Base-by-base conservation (phyloP, 2,113 vertebrate species). In the Megalops atlanticus region DNA sequence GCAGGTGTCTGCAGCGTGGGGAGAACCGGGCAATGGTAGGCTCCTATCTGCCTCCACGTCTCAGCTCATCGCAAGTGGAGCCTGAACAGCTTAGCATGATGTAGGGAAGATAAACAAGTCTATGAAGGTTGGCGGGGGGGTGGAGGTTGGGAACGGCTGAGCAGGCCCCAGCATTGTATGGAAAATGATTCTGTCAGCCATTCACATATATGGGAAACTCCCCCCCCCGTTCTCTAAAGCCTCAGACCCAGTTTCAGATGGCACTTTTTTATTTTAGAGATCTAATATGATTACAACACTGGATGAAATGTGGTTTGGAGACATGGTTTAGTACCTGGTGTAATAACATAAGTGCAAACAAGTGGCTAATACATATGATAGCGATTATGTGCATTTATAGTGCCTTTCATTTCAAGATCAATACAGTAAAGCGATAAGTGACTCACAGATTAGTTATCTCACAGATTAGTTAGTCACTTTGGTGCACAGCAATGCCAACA, bases 1-100 rank as follows among this genome's bases (percentile, higher is more conserved):
- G 76, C 35, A 71, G 77, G 77, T 69, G 76, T 84, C 77, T 73
- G 83, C 87, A 82, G n/a, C 24, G 81, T 83, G 78, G 82, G 64
- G 74, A 49, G 16, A 49, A n/a, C n/a, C 11, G 64, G 85, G 80
- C 52, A 58, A 1, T 12, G 38, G 27, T 35, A 12, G n/a, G n/a
- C 12, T 77, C 77, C 84, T 86, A 85, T 85, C 84, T 88, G 31
- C 5, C 31, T 78, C 39, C 77, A 78, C 74, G 39, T 27, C 78
- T 84, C 76, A 18, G 75, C 78, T 64, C 21, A 14, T 33, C 16
- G 49, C 36, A 52, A 49, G 69, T 39, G 47, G 49, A 3, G 70
- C 40, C 78, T 49, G 33, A 10, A 38, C 21, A 40, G 79, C 38
- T 74, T 74, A 77, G 73, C n/a, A 0, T 83, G 87, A 82, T 85